Percentiles rank a stretch among this genome's conserved stretches.
Conservation (phyloP, 2,888 invertebrate species). For the Cremastobaeus sp. region DNA sequence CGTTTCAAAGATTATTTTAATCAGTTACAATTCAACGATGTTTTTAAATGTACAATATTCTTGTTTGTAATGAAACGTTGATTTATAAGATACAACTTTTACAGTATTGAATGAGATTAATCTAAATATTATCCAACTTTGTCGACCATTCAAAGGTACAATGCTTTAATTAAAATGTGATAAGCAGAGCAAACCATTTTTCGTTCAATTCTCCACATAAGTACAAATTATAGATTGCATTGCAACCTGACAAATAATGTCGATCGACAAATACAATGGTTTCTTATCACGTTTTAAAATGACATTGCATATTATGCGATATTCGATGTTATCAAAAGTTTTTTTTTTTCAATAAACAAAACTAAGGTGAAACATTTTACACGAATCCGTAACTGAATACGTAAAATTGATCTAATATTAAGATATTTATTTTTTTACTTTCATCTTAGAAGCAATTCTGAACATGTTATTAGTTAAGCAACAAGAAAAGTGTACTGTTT, state of each 20-base stretch:
- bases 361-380: neutral
- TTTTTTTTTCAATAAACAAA: slow-evolving; percentile 1
- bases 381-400: no score
- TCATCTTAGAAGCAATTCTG: no score
- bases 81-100: no score
- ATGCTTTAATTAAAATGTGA: slow-evolving; percentile 19
- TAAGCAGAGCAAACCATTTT: slow-evolving; percentile 13
- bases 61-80: neutral
- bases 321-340: slow-evolving; percentile 2
- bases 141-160: neutral
- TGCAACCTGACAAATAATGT: neutral
- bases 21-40: no score
- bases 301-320: slow-evolving; percentile 13
- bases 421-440: slow-evolving; percentile 9
- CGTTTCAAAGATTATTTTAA: no score
- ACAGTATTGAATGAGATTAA: neutral
- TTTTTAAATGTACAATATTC: no score
- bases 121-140: neutral
- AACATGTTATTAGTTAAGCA: no score
- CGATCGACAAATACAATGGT: neutral
- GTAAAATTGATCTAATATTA: neutral
- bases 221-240: neutral
- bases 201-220: neutral
- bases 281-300: slow-evolving; percentile 22
- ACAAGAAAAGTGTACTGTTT: no score